Evolutionary conservation across 2,797 vertebrate genomes (phyloP).

Genomic region (Momotus momota): DNA sequence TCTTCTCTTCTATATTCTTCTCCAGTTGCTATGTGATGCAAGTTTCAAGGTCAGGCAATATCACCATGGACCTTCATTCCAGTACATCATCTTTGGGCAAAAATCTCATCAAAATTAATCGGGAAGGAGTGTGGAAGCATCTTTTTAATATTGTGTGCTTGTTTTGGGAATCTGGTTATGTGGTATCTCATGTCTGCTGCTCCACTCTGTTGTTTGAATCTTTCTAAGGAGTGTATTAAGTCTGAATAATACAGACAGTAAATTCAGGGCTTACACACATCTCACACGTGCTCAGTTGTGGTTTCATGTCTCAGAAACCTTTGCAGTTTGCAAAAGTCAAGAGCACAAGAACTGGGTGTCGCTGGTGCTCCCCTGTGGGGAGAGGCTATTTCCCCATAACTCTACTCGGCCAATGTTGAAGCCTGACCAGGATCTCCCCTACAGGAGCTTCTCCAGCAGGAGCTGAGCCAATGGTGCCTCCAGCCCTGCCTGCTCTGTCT

Average conservation of each 20-base stretch:
- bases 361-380: accelerated
- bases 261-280: neutral
- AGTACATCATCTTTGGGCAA: neutral
- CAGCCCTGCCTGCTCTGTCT: neutral
- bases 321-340: neutral
- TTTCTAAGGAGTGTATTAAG: neutral
- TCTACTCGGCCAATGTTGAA: accelerated
- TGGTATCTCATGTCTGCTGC: neutral
- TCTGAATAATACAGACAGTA: neutral
- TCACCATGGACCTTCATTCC: neutral
- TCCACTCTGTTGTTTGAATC: neutral
- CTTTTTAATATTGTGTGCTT: neutral
- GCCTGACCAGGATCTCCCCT: neutral
- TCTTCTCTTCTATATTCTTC: neutral
- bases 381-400: neutral
- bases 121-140: neutral
- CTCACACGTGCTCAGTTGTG: neutral
- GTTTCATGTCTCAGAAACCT: neutral
- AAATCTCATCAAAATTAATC: neutral
- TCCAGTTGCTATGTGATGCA: neutral
- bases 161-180: neutral
- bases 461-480: neutral
- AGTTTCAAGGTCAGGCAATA: neutral
- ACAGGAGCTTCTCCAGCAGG: neutral
- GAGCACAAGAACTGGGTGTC: neutral